Evolutionary conservation across 2,113 vertebrate genomes (phyloP), one percentile per base, ranked within the genome.

Genomic region (Channa maculata): DNA sequence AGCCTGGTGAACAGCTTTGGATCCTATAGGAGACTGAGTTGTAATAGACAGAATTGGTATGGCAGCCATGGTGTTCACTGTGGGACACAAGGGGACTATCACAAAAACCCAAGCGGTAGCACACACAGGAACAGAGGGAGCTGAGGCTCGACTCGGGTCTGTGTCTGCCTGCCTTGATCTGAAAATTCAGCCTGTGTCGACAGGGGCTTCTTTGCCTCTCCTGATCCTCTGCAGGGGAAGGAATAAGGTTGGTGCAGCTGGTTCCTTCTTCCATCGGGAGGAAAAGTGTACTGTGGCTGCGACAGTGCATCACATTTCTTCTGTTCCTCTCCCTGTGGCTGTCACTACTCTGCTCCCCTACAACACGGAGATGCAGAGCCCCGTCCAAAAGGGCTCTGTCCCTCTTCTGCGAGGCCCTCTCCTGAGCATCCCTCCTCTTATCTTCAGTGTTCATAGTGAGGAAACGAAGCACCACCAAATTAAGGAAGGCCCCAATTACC

Each of bases 401-500:
- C 81, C 93, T 90, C 79, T 93, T 95, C 46, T 96, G 60, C 0
- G 95, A 96, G 3, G 94, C 94, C 24, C 94, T 91, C 85, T 97
- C 96, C 15, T 95, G 93, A 0, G 95, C 96, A 0, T 97, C 94
- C 2, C 95, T 93, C 78, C 93, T 86, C 74, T 97, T 96, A 0
- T 96, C 95, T 58, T 97, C 96, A 0, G 94, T 93, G 94, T 96
- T 97, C 95, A 98, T 96, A 0, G 97, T 98, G 68, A 99, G 95
- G 86, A 99, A 99, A 34, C 98, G 94, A 55, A 99, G 94, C 65
- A 99, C 98, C 71, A 98, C 97, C 48, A 99, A 89, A 90, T 98
- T 99, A 46, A 99, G 96, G 91, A 98, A 99, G 75, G 97, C 98
- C 3, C 98, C 97, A 0, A 98, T 98, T 60, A 99, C 97, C 0